Evolutionary conservation across 2,888 invertebrate species (phyloP).

Genomic region (Tetropium fuscum): DNA sequence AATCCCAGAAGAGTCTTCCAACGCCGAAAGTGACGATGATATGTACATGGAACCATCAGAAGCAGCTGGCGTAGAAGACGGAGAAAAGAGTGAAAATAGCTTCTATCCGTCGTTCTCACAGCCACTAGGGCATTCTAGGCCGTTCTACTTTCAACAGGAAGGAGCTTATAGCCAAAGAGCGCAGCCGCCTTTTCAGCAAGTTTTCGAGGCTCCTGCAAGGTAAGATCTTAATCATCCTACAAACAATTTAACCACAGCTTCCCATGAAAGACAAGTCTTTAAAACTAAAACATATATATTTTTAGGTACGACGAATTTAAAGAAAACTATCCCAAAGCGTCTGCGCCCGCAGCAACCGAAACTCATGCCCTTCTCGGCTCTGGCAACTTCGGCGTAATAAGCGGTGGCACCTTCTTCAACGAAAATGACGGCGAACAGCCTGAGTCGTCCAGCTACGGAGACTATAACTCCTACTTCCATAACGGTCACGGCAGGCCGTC

Average conservation of each 20-base stretch:
- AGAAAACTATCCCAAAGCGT: slow-evolving; percentile 37
- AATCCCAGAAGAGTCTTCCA: too few relatives aligned
- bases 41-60: slow-evolving; percentile 66
- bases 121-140: slow-evolving; percentile 73
- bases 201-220: slow-evolving; percentile 47
- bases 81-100: slow-evolving; percentile 67
- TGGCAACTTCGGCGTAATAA: slow-evolving; percentile 88
- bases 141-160: slow-evolving; percentile 72
- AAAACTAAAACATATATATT: too few relatives aligned
- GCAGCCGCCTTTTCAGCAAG: slow-evolving; percentile 58
- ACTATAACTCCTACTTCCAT: slow-evolving; percentile 70
- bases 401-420: slow-evolving; percentile 88
- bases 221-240: slow-evolving; percentile 2
- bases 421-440: slow-evolving; percentile 75
- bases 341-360: slow-evolving; percentile 17
- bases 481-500: slow-evolving; percentile 81
- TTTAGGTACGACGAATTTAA: slow-evolving; percentile 64
- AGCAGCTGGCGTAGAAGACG: slow-evolving; percentile 14
- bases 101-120: slow-evolving; percentile 82
- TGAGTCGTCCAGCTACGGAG: slow-evolving; percentile 70
- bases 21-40: slow-evolving; percentile 63
- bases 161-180: slow-evolving; percentile 73
- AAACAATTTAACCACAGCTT: background rate
- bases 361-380: slow-evolving; percentile 73
- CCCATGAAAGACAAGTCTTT: too few relatives aligned